Evolutionary conservation across 2,113 vertebrate genomes (phyloP), one percentile per base, ranked within the genome.

Genomic region (Saguinus imperator): DNA sequence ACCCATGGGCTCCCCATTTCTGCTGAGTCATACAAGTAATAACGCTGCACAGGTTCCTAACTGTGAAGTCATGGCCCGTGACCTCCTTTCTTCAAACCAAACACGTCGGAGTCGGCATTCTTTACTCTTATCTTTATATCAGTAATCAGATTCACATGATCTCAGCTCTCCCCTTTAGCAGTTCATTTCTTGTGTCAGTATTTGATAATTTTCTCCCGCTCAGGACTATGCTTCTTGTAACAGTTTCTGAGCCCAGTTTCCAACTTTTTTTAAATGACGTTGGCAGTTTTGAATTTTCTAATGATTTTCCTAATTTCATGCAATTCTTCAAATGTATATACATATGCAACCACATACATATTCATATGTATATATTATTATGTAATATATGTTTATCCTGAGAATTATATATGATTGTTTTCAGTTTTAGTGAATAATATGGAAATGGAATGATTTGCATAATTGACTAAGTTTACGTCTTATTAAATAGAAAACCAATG

Each of bases 71-170:
- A 52, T 29, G 21, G 40, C 6, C 68, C 6, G 18, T 87, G n/a
- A 25, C 45, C 35, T 58, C 40, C 12, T 11, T 57, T 35, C 57
- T 95, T 81, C 10, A 5, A 76, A 45, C 29, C 21, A 82, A 4
- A 83, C 13, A n/a, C 72, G 35, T 11, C 75, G 8, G 70, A 35
- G 40, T 76, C 70, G 43, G 7, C 85, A 18, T 77, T 64, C 20
- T 89, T 80, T 89, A 61, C 4, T 37, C 9, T 75, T 76, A 25
- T 48, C 40, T 76, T 95, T 80, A 89, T 50, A 57, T 93, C 64
- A 94, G 37, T 64, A 79, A 77, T 55, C 23, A 91, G 13, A 76
- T 76, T 57, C 48, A 43, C 8, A 5, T 5, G 43, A 37, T 29
- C 89, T 89, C 8, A 20, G 4, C 79, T 58, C 1, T 89, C 7